Evolutionary conservation across 2,888 invertebrate species (phyloP).

Genomic region (Morpho helenor): DNA sequence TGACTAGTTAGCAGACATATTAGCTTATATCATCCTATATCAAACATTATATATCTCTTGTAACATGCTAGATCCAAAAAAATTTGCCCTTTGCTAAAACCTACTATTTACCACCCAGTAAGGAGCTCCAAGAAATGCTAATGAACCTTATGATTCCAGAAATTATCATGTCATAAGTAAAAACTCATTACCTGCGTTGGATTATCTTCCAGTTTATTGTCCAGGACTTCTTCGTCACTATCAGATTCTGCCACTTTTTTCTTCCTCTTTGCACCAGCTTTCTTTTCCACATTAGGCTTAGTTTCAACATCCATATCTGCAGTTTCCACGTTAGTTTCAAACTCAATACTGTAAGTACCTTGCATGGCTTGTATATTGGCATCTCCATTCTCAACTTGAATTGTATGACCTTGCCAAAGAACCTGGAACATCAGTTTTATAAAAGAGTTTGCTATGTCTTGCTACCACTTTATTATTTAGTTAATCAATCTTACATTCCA

Average conservation of each 20-base stretch:
- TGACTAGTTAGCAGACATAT: no score
- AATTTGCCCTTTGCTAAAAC: no score
- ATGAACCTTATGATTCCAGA: no score
- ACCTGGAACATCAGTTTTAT: conserved; percentile 60
- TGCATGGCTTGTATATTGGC: conserved; percentile 57
- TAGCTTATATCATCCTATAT: no score
- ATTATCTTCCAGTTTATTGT: conserved; percentile 85
- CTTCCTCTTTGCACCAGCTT: conserved; percentile 63
- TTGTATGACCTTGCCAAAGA: conserved; percentile 83
- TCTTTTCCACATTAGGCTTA: conserved; percentile 71
- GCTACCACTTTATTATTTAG: no score
- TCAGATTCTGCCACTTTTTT: conserved; percentile 70
- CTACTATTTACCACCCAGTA: no score
- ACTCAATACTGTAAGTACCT: conserved; percentile 60
- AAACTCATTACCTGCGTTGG: conserved; percentile 67
- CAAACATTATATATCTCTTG: no score
- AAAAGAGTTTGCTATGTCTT: no score
- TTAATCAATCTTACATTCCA: no score
- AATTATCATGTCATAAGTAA: conserved; percentile 5
- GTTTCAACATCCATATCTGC: conserved; percentile 66
- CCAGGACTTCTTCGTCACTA: conserved; percentile 75
- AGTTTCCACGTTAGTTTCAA: conserved; percentile 58
- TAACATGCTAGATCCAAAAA: no score
- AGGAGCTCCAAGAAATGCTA: no score
- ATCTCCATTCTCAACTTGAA: conserved; percentile 79